Evolutionary conservation across 2,113 vertebrate genomes (phyloP).

Genomic region (Macrotis lagotis): DNA sequence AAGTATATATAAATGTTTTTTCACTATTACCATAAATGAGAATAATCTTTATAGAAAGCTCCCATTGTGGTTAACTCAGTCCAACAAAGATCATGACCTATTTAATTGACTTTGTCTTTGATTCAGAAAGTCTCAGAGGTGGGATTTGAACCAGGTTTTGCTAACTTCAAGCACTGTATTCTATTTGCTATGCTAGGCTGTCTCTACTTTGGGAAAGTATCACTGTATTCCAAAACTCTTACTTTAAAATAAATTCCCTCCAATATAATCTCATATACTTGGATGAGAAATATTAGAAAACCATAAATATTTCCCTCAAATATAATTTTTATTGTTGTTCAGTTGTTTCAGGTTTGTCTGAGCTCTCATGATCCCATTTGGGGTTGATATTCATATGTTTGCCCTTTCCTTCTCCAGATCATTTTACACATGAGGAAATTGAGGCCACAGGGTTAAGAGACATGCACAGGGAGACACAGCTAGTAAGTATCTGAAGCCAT

Average conservation of each 20-base stretch:
- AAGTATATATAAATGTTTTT: not conserved
- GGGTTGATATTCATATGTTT: not conserved
- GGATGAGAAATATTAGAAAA: constrained; percentile 50
- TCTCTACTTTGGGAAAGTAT: constrained; percentile 41
- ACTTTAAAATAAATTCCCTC: constrained; percentile 33
- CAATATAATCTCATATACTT: constrained; percentile 42
- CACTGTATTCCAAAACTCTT: not conserved
- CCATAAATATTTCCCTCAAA: constrained; percentile 62
- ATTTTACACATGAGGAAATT: not conserved
- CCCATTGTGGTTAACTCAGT: not conserved
- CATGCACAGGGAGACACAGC: not conserved
- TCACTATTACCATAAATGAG: not conserved
- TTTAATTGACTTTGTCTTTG: not conserved
- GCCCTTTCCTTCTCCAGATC: not conserved
- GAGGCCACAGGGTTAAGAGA: not conserved
- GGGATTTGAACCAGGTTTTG: not conserved
- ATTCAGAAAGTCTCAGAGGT: not conserved
- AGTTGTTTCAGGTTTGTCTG: not conserved
- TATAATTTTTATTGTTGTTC: constrained; percentile 37
- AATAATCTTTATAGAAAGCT: not conserved
- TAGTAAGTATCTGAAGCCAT: not conserved
- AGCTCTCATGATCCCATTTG: not conserved
- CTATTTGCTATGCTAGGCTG: not conserved
- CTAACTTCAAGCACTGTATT: not conserved
- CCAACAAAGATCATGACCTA: not conserved